A percentile compares a stretch with the other conserved stretches of the same genome.
Evolutionary conservation across 2,797 vertebrate species (phyloP).

Genomic region (Cephalopachus bancanus): DNA sequence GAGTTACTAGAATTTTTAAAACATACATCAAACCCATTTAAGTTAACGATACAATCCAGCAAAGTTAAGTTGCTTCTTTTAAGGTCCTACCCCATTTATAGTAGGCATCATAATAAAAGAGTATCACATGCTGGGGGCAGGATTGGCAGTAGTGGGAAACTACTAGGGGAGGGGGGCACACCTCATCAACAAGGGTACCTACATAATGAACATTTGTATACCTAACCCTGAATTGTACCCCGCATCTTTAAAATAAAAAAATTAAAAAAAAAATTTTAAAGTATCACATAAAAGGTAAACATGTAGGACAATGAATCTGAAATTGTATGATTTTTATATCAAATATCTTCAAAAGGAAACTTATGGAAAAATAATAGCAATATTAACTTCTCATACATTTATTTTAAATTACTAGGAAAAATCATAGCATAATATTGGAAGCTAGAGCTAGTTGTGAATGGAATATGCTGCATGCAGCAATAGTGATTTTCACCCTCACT

Average conservation of each 20-base stretch:
- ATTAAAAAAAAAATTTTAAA: neutral
- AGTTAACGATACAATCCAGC: neutral
- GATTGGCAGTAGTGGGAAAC: no score
- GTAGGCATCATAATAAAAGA: neutral
- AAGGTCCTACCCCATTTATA: neutral
- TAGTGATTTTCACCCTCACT: neutral
- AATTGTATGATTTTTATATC: neutral
- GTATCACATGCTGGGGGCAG: no score
- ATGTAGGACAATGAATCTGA: neutral
- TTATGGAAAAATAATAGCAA: neutral
- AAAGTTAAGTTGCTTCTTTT: slow-evolving; percentile 8
- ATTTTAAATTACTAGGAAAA: neutral
- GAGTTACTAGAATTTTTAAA: neutral
- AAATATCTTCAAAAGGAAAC: neutral
- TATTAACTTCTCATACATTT: neutral
- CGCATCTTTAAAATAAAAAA: no score
- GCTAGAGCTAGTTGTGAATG: neutral
- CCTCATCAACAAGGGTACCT: no score
- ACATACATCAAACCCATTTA: neutral
- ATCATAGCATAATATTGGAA: neutral
- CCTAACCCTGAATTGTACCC: no score
- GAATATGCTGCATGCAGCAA: neutral
- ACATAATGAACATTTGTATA: no score
- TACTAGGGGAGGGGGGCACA: no score
- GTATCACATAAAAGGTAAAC: neutral